Base-by-base conservation (phyloP, 1,140 invertebrate genomes). In the Metopolophium dirhodum region DNA sequence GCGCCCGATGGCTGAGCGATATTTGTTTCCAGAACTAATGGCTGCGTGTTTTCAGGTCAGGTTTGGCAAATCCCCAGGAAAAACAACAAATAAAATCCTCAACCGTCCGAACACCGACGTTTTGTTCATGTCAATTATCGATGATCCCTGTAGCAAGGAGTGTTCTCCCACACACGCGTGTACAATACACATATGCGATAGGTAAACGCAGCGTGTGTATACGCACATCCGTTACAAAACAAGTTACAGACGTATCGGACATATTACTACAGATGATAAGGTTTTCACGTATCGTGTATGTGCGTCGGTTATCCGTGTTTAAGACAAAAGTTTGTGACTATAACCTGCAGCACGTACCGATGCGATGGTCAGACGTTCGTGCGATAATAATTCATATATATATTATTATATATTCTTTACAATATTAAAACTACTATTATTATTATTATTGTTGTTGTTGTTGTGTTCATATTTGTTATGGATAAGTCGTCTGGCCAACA, bases 61-160 rank as follows among this genome's bases (percentile, higher is more conserved):
- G 47, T 87, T 87, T 87, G 86, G 86, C 86, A 49, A 87, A 87
- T 49, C 86, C 47, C 47, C 86, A 47, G 86, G 86, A 49, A 49
- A 47, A 87, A 49, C 45, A n/a, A 51, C 47, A 87, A 49, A 49
- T 30, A 49, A 30, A n/a, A 87, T 49, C 86, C 86, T 49, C 47
- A 18, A 49, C 41, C 47, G 45, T 87, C 47, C 45, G 51, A 86
- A 35, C 47, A 49, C 47, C 47, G 30, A 51, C 41, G 86, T 87
- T 87, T 68, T 87, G 47, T 87, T 49, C 86, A 14, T 87, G 47
- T 87, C 86, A 87, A 87, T 87, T 87, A 87, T 37, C 41, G 83
- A 86, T 45, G 41, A 86, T 45, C 82, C 37, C 35, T 8, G 35
- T 82, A 37, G 4, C 35, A 37, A 35, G 18, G 35, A 37, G 77